Evolutionary conservation across 2,113 vertebrate genomes (phyloP).

Genomic region (Cinclus mexicanus): DNA sequence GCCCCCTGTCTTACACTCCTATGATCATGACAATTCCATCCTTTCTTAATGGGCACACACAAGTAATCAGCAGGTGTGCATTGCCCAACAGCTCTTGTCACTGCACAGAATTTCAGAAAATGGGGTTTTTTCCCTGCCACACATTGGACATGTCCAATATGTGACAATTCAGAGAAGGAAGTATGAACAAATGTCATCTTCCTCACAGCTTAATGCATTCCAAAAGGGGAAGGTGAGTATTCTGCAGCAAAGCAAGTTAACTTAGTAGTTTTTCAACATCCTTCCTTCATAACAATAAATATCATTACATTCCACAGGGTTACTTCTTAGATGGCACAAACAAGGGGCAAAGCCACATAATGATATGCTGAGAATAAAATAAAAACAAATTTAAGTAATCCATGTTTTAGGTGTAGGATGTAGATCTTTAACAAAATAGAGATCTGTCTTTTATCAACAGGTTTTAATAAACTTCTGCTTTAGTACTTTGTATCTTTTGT

Average conservation of each 20-base stretch:
- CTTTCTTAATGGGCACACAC: neutral
- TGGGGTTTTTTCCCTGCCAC: neutral
- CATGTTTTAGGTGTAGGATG: neutral
- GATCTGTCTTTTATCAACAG: neutral
- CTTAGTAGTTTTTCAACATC: neutral
- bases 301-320: neutral
- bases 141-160: rapidly evolving
- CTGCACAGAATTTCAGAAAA: neutral
- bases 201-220: neutral
- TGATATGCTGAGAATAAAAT: neutral
- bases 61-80: neutral
- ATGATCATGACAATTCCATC: neutral
- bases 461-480: neutral
- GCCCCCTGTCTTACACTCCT: neutral
- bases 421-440: neutral
- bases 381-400: neutral
- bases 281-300: neutral
- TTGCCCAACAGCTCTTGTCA: neutral
- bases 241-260: neutral
- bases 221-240: neutral
- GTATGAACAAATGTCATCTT: neutral
- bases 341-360: neutral
- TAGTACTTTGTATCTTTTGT: neutral
- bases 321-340: neutral
- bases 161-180: neutral